phyloP scores from a whole-genome alignment of 2,113 vertebrate genomes.

The Perca flavescens region DNA sequence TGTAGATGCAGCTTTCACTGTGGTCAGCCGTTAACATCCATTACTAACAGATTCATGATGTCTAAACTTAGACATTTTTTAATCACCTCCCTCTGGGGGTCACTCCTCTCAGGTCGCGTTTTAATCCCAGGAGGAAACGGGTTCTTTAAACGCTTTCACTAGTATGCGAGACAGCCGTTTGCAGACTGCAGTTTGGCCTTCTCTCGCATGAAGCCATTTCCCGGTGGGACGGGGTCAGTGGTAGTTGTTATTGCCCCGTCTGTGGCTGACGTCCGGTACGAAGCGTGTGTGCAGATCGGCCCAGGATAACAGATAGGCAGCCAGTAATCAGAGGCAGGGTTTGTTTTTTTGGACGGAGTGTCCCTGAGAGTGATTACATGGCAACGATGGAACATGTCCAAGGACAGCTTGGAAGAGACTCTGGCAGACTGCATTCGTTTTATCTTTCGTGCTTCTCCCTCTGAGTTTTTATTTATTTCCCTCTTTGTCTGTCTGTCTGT shows the following conservation, averaged over 20 bases:
- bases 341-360: constrained; percentile 40
- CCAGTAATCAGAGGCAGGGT: constrained; percentile 47
- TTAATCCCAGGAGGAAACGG: not conserved
- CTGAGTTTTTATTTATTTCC: constrained; percentile 7
- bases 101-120: not conserved
- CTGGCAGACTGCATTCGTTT: constrained; percentile 16
- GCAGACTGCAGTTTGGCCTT: constrained; percentile 23
- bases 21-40: not conserved
- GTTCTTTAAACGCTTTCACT: not conserved
- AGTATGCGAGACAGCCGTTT: not conserved
- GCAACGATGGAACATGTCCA: constrained; percentile 55
- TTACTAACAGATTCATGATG: not conserved
- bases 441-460: constrained; percentile 3
- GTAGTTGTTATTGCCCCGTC: constrained; percentile 37
- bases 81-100: not conserved
- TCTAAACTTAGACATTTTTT: no score
- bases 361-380: constrained; percentile 57
- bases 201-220: not conserved
- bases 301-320: constrained; percentile 33
- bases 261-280: constrained; percentile 32
- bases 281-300: constrained; percentile 26
- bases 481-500: not conserved
- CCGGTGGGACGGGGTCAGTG: not conserved
- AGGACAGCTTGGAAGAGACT: constrained; percentile 51
- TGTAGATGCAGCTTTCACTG: not conserved